Evolutionary conservation across 2,797 vertebrate genomes (phyloP).

Genomic region (Sebastes hubbsi): DNA sequence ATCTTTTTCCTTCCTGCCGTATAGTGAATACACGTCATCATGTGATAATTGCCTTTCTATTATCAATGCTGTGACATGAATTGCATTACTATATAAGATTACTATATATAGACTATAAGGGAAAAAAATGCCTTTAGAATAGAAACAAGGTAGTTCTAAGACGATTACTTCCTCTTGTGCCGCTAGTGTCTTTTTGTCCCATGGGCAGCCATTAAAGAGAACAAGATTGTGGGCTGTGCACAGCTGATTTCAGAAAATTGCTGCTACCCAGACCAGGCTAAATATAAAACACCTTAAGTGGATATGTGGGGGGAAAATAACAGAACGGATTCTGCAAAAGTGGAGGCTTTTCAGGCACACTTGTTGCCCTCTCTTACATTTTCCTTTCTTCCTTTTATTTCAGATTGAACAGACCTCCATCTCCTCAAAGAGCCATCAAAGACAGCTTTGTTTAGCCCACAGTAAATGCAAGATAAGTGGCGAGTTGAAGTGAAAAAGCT

Average conservation of each 20-base stretch:
- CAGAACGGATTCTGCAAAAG: not conserved
- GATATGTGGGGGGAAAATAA: not conserved
- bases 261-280: not conserved
- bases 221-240: not conserved
- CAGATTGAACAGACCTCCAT: slow-evolving; percentile 56
- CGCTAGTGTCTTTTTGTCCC: slow-evolving; percentile 1
- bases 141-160: not conserved
- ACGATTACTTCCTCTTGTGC: not conserved
- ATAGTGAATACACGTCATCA: slow-evolving; percentile 41
- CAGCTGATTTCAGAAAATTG: slow-evolving; percentile 3
- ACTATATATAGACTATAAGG: not conserved
- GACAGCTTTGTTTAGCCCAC: not conserved
- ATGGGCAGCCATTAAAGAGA: not conserved
- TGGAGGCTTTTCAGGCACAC: not conserved
- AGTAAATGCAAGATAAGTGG: slow-evolving; percentile 29
- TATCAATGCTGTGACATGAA: not conserved
- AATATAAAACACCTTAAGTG: not conserved
- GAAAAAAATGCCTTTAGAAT: not conserved
- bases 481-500: slow-evolving; percentile 19
- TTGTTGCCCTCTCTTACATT: slow-evolving; percentile 8
- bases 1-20: not conserved
- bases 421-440: slow-evolving; percentile 30
- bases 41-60: slow-evolving; percentile 41
- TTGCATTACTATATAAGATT: not conserved
- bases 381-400: slow-evolving; percentile 50